Percentiles rank a stretch among this genome's conserved stretches.
Evolutionary conservation across 1,140 invertebrate genomes (phyloP).

Genomic region (Drosophila santomea): DNA sequence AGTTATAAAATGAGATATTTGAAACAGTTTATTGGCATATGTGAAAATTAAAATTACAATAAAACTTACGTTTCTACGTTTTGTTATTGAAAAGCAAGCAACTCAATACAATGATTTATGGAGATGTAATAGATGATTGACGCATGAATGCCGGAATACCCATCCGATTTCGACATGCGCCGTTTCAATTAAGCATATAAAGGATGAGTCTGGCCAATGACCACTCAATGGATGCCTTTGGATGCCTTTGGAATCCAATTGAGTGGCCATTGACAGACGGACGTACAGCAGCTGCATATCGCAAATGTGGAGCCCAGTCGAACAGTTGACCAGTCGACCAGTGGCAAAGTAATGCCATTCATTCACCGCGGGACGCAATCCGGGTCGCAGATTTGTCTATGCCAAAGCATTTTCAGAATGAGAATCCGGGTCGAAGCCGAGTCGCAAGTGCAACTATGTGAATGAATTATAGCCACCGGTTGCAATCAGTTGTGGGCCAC

Average conservation of each 20-base stretch:
- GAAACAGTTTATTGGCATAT: not conserved
- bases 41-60: not conserved
- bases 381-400: constrained; percentile 33
- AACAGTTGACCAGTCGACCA: not conserved
- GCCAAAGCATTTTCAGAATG: constrained; percentile 50
- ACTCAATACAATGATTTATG: not conserved
- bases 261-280: constrained; percentile 33
- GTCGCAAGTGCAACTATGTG: constrained; percentile 35
- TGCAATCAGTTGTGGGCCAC: constrained; percentile 39
- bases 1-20: not conserved
- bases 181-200: constrained; percentile 60
- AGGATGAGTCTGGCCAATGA: constrained; percentile 8
- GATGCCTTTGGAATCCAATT: constrained; percentile 46
- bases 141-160: not conserved
- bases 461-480: constrained; percentile 47
- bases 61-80: no score
- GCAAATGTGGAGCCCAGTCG: not conserved
- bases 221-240: constrained; percentile 45
- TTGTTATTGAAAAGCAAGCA: no score
- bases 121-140: not conserved
- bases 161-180: not conserved
- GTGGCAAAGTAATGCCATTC: constrained; percentile 42
- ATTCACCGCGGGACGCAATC: constrained; percentile 34
- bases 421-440: not conserved
- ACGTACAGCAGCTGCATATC: constrained; percentile 16